These are phyloP conservation scores for Microchrysa polita DNA, from an alignment of 2,888 invertebrate genomes.

Conservation along the genomic window DNA sequence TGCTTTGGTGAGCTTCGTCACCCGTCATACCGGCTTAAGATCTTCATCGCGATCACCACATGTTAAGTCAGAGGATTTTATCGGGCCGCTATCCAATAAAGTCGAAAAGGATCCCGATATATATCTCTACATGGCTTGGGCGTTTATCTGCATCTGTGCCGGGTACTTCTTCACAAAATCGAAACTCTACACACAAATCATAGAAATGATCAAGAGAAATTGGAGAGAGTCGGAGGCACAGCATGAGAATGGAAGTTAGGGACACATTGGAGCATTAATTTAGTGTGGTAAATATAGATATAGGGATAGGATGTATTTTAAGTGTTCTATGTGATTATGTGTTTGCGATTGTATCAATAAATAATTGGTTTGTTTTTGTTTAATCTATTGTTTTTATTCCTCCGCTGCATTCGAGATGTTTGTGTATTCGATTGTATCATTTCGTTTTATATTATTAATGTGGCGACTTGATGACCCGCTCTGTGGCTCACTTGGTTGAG, in stretches of 20 bases:
- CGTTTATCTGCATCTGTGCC: conserved; percentile 80
- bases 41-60: conserved; percentile 69
- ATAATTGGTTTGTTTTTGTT: background rate
- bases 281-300: background rate
- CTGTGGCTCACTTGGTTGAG: no score
- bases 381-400: no score
- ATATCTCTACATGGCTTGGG: conserved; percentile 84
- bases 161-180: conserved; percentile 82
- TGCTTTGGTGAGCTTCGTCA: conserved; percentile 80
- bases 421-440: no score
- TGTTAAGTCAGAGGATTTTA: conserved; percentile 79
- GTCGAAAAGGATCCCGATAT: conserved; percentile 82
- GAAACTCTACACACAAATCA: conserved; percentile 79
- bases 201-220: conserved; percentile 84
- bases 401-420: no score
- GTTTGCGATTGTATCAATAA: background rate
- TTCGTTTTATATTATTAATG: no score
- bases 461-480: no score
- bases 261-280: background rate
- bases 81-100: conserved; percentile 82
- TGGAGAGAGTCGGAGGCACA: conserved; percentile 86
- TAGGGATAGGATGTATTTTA: background rate
- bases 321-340: background rate
- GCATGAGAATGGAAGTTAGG: conserved; percentile 55
- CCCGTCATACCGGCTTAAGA: conserved; percentile 76